phyloP scores from a whole-genome alignment of 2,888 invertebrate genomes.

The Eilema caniola region DNA sequence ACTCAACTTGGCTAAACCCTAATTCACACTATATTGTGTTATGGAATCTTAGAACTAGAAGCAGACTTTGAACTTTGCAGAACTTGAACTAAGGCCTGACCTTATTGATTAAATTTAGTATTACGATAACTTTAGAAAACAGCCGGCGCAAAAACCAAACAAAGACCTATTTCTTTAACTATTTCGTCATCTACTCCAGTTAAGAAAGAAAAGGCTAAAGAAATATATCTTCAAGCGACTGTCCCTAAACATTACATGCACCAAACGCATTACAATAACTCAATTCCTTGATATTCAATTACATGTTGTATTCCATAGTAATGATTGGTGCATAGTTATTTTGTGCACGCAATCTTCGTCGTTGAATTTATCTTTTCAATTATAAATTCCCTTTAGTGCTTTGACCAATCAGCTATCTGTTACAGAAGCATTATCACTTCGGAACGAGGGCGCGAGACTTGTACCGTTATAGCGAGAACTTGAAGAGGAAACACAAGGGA shows the following conservation, averaged over 20 bases:
- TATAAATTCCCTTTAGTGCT: conserved; percentile 64
- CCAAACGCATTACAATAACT: conserved; percentile 16
- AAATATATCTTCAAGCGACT: not conserved
- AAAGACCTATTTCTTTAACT: conserved; percentile 12
- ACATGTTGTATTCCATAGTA: conserved; percentile 22
- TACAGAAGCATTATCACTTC: conserved; percentile 76
- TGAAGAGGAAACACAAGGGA: conserved; percentile 64
- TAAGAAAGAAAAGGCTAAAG: not conserved
- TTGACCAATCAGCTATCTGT: conserved; percentile 62
- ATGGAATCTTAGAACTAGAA: too few relatives aligned
- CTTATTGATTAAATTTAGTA: not conserved
- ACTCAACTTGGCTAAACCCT: too few relatives aligned
- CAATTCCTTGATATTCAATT: conserved; percentile 36
- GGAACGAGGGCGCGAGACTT: conserved; percentile 68
- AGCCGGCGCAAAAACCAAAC: conserved; percentile 17
- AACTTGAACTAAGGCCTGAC: not conserved
- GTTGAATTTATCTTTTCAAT: conserved; percentile 62
- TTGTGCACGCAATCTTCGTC: conserved; percentile 47
- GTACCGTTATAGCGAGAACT: conserved; percentile 72
- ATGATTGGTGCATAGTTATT: conserved; percentile 31
- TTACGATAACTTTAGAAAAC: conserved; percentile 29
- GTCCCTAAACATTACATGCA: not conserved
- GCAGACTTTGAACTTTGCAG: too few relatives aligned
- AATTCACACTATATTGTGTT: too few relatives aligned
- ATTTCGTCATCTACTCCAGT: conserved; percentile 14